These are phyloP conservation scores for Turritopsis rubra DNA, from an alignment of 30 jellyfish, hydroid and myxozoan genomes.

Conservation along the genomic window DNA sequence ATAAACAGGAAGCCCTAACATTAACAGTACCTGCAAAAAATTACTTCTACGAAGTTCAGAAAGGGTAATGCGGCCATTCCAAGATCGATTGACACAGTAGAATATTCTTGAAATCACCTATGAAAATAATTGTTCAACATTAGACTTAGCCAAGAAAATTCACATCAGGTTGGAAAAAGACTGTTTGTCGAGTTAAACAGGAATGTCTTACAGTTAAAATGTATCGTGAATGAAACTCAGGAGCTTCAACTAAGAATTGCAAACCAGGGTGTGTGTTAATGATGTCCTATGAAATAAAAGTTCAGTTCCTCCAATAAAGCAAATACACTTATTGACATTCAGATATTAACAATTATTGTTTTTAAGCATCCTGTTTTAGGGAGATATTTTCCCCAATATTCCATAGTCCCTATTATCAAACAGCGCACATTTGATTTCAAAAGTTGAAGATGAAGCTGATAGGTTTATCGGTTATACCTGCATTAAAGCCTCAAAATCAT, in stretches of 20 bases:
- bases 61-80: slow-evolving; percentile 82
- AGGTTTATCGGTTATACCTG: too few relatives aligned
- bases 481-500: slow-evolving; percentile 53
- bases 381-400: too few relatives aligned
- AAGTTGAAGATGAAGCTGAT: too few relatives aligned
- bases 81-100: slow-evolving; percentile 76
- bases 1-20: too few relatives aligned
- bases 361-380: background rate
- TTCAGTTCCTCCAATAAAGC: background rate
- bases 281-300: slow-evolving; percentile 52
- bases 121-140: too few relatives aligned
- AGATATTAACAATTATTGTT: too few relatives aligned
- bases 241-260: slow-evolving; percentile 64
- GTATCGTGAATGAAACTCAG: slow-evolving; percentile 84
- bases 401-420: too few relatives aligned
- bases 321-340: too few relatives aligned
- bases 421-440: too few relatives aligned
- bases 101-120: slow-evolving; percentile 90
- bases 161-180: too few relatives aligned
- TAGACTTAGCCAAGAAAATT: background rate
- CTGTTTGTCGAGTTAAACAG: too few relatives aligned
- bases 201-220: slow-evolving; percentile 55
- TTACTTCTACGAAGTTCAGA: slow-evolving; percentile 75
- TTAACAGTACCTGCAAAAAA: slow-evolving; percentile 52
- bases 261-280: slow-evolving; percentile 83